These are phyloP conservation scores for Coregonus sp. DNA, from an alignment of 2,797 vertebrate species.

Conservation along the genomic window DNA sequence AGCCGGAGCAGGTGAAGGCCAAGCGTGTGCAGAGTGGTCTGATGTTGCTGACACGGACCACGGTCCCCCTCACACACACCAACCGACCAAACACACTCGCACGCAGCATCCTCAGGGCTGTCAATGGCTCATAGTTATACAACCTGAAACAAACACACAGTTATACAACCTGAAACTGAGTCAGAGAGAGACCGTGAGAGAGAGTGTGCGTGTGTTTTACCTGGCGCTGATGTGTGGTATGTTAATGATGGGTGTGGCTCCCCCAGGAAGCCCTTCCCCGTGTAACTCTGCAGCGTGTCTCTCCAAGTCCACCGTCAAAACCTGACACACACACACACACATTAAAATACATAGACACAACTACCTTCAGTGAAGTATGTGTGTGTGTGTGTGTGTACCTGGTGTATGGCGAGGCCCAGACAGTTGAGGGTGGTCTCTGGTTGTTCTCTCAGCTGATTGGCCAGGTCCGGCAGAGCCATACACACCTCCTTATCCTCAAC, in stretches of 20 bases:
- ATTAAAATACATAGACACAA: constrained; percentile 9
- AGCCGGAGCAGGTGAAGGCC: constrained; percentile 86
- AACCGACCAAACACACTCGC: constrained; percentile 92
- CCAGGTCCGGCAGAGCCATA: constrained; percentile 74
- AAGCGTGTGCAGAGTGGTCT: constrained; percentile 90
- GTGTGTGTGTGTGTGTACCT: constrained; percentile 73
- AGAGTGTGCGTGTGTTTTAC: constrained; percentile 59
- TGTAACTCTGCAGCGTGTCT: constrained; percentile 88
- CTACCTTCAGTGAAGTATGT: neutral
- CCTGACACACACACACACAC: constrained; percentile 69
- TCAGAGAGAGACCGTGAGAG: neutral
- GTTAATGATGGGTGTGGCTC: constrained; percentile 83
- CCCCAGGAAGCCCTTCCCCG: constrained; percentile 81
- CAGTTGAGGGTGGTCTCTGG: constrained; percentile 89
- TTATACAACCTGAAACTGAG: neutral
- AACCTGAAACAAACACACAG: constrained; percentile 70
- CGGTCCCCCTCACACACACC: constrained; percentile 87
- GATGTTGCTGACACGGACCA: constrained; percentile 92
- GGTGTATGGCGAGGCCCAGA: constrained; percentile 92
- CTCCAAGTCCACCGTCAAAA: constrained; percentile 92
- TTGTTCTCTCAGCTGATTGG: constrained; percentile 83
- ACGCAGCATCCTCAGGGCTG: constrained; percentile 83
- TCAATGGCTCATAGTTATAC: constrained; percentile 92
- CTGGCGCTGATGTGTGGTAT: constrained; percentile 91
- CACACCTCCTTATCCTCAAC: constrained; percentile 70